These are phyloP conservation scores for Cinclus cinclus DNA, from an alignment of 2,113 vertebrate genomes.

Conservation along the genomic window DNA sequence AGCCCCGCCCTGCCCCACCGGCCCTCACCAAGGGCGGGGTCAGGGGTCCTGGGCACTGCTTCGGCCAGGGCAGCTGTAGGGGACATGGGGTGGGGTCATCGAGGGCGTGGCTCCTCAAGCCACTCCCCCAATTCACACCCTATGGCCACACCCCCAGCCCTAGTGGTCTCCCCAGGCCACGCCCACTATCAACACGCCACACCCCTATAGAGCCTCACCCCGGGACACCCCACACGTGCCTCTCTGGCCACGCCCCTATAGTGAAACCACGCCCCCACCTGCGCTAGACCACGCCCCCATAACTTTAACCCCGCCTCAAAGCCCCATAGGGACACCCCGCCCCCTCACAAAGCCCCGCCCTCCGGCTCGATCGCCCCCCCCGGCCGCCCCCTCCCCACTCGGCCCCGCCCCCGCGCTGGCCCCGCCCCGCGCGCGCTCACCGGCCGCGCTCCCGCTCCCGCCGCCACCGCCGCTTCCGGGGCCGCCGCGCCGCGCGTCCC, in stretches of 20 bases:
- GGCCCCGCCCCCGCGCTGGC: too few relatives aligned
- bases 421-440: too few relatives aligned
- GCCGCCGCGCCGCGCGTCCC: too few relatives aligned
- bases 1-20: neutral
- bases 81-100: neutral
- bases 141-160: neutral
- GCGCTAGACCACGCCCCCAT: neutral
- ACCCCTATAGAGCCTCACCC: rapidly evolving
- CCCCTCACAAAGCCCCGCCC: neutral
- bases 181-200: neutral
- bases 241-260: neutral
- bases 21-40: neutral
- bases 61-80: neutral
- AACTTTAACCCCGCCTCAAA: too few relatives aligned
- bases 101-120: neutral
- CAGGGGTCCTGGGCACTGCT: too few relatives aligned
- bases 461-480: too few relatives aligned
- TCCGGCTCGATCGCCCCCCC: too few relatives aligned
- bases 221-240: neutral
- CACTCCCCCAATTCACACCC: neutral
- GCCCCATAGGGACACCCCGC: too few relatives aligned
- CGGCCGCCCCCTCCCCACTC: too few relatives aligned
- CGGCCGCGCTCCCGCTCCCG: too few relatives aligned
- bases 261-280: rapidly evolving
- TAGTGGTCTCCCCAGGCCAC: neutral